A percentile compares a stretch with the other conserved stretches of the same genome.
These are phyloP conservation scores for Corydoras maculifer DNA, from an alignment of 2,113 vertebrate genomes.

Conservation along the genomic window DNA sequence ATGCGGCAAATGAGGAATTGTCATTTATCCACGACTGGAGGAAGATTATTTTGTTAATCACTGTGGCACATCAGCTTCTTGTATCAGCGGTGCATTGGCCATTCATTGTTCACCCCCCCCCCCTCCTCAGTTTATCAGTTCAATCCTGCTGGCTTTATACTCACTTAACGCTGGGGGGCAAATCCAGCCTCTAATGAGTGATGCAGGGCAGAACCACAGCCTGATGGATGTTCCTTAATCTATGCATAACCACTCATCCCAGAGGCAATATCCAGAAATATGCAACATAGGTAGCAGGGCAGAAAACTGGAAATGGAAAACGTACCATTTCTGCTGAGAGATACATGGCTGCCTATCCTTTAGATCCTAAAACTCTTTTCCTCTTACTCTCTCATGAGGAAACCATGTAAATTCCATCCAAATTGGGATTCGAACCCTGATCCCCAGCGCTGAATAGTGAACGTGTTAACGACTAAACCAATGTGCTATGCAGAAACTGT, in stretches of 20 bases:
- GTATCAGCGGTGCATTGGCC: conserved; percentile 21
- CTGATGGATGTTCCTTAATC: conserved; percentile 18
- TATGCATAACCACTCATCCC: conserved; percentile 15
- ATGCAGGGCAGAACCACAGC: conserved; percentile 11
- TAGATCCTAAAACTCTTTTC: too few species aligned
- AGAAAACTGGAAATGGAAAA: neutral
- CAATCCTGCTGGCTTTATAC: conserved; percentile 16
- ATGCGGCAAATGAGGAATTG: neutral
- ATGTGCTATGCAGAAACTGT: too few species aligned
- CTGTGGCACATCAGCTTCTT: conserved; percentile 18
- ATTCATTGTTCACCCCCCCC: conserved; percentile 3
- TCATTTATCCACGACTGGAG: neutral
- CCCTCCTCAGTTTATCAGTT: conserved; percentile 13
- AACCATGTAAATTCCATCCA: too few species aligned
- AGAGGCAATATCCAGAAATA: conserved; percentile 16
- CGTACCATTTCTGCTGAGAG: neutral
- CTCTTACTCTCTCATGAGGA: too few species aligned
- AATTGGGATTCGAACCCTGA: too few species aligned
- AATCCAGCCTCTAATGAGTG: conserved; percentile 29
- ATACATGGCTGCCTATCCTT: conserved; percentile 11
- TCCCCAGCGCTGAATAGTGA: too few species aligned
- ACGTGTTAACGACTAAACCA: too few species aligned
- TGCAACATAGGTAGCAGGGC: neutral
- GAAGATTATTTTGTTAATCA: conserved; percentile 14
- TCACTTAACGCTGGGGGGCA: conserved; percentile 21